Percentiles rank a stretch among this genome's conserved stretches.
Conservation (phyloP, 2,888 invertebrate genomes). For the Lycia hirtaria region DNA sequence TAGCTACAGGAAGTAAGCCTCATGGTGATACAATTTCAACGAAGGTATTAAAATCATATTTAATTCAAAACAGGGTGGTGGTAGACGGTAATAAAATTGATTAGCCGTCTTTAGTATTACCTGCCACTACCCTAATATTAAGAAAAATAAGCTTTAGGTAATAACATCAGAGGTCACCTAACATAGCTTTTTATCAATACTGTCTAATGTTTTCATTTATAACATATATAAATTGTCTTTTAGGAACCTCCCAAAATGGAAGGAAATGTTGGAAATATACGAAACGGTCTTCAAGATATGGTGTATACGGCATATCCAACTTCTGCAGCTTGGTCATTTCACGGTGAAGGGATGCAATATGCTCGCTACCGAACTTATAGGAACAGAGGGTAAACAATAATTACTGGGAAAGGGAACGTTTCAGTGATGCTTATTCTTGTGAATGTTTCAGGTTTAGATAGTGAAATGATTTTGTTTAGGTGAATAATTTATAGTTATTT, state of each 20-base stretch:
- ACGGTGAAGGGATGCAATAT: conserved; percentile 53
- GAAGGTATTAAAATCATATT: too few relatives aligned
- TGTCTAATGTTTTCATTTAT: too few relatives aligned
- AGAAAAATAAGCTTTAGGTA: too few relatives aligned
- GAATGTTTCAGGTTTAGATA: background rate
- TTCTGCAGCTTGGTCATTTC: conserved; percentile 73
- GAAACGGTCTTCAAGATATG: conserved; percentile 76
- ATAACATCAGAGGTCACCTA: too few relatives aligned
- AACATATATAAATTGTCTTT: too few relatives aligned
- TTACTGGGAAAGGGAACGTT: conserved; percentile 1
- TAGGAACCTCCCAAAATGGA: conserved; percentile 11
- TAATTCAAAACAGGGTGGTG: too few relatives aligned
- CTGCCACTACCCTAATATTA: too few relatives aligned
- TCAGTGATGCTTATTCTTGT: conserved; percentile 4
- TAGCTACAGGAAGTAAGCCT: conserved; percentile 49
- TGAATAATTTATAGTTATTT: background rate
- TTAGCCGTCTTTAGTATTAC: too few relatives aligned
- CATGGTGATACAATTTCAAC: conserved; percentile 26
- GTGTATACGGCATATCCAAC: conserved; percentile 64
- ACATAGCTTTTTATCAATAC: too few relatives aligned
- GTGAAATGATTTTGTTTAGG: conserved; percentile 5
- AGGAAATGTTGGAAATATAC: conserved; percentile 3
- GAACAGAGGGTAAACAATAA: conserved; percentile 22
- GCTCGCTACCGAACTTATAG: conserved; percentile 41
- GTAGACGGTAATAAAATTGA: background rate